phyloP scores from a whole-genome alignment of 2,797 vertebrate genomes.

The Cercopithecus mitis region DNA sequence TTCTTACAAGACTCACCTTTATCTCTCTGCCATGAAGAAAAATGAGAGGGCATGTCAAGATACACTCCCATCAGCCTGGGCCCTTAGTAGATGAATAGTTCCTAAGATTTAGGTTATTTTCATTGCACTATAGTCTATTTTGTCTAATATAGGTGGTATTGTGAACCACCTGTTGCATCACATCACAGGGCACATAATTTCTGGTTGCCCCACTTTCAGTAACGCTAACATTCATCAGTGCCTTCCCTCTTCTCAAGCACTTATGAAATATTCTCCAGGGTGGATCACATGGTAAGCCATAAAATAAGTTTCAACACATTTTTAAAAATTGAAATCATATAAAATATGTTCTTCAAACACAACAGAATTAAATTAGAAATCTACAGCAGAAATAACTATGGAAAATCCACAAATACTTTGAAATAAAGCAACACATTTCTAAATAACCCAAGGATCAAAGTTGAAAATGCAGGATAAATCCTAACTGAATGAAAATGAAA shows the following conservation, averaged over 20 bases:
- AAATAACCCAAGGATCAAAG: neutral
- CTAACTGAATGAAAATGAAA: neutral
- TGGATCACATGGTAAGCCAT: neutral
- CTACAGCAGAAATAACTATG: neutral
- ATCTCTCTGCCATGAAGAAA: neutral
- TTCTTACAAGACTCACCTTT: neutral
- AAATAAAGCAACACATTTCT: neutral
- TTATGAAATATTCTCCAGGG: neutral
- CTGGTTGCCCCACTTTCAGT: neutral
- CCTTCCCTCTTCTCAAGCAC: neutral
- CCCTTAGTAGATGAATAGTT: neutral
- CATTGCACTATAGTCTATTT: neutral
- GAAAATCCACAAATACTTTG: neutral
- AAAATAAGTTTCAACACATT: neutral
- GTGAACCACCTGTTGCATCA: neutral
- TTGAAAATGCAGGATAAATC: neutral
- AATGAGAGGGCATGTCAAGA: neutral
- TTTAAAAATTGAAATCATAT: neutral
- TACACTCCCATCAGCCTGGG: neutral
- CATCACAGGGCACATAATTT: neutral
- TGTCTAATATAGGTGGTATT: neutral
- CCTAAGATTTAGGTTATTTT: neutral
- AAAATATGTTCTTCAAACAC: neutral
- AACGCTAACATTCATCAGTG: neutral
- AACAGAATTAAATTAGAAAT: neutral